phyloP scores from a whole-genome alignment of 2,797 vertebrate genomes.

The Dromococcyx pavoninus region DNA sequence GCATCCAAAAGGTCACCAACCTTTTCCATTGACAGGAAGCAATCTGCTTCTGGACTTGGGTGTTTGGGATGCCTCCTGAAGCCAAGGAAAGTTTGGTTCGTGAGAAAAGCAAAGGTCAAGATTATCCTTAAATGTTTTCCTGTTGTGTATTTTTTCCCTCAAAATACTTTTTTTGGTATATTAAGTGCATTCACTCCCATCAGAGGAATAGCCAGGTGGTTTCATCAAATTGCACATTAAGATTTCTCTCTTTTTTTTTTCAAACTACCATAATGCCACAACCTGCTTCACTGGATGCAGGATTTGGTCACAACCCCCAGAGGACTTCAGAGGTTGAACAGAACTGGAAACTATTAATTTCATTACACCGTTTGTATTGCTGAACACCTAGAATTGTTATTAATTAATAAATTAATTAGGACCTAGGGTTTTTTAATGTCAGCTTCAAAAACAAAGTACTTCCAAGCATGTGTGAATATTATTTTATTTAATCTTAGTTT shows the following conservation, averaged over 20 bases:
- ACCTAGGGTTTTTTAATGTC: background rate
- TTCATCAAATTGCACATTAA: background rate
- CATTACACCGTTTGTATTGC: background rate
- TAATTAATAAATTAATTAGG: background rate
- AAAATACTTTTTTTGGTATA: background rate
- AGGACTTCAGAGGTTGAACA: background rate
- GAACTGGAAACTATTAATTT: background rate
- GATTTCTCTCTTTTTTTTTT: background rate
- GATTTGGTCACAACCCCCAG: background rate
- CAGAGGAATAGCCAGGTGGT: background rate
- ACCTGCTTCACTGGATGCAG: background rate
- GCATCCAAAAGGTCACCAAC: slow-evolving; percentile 5
- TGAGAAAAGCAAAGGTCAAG: background rate
- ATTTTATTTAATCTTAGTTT: background rate
- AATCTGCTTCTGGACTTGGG: background rate
- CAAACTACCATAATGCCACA: background rate
- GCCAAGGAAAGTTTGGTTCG: slow-evolving; percentile 7
- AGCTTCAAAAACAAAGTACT: background rate
- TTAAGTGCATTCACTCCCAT: background rate
- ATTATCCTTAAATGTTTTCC: background rate
- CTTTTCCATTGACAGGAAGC: background rate
- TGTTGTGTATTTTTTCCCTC: background rate
- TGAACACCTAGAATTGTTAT: background rate
- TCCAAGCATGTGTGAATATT: background rate
- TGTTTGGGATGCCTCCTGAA: slow-evolving; percentile 1